A percentile compares a stretch with the other conserved stretches of the same genome.
Conservation (phyloP, 2,113 vertebrate species). For the Dipodomys merriami region DNA sequence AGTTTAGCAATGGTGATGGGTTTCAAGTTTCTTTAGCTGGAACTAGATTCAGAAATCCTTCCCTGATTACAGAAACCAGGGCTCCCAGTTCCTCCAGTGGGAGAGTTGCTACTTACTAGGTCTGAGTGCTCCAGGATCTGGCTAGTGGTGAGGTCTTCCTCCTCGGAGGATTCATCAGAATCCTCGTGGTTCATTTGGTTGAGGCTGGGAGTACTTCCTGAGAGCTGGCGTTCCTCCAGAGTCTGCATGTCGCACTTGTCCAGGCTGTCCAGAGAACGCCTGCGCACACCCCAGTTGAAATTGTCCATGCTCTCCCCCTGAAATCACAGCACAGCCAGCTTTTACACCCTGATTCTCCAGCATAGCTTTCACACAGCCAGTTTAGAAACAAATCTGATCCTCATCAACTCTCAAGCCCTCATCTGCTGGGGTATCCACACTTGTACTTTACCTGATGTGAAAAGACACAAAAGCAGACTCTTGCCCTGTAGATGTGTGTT, state of each 20-base stretch:
- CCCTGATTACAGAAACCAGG: constrained; percentile 12
- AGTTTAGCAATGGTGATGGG: neutral
- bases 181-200: constrained; percentile 91
- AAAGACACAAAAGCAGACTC: neutral
- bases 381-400: neutral
- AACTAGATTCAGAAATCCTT: neutral
- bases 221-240: constrained; percentile 93
- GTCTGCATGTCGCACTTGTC: constrained; percentile 93
- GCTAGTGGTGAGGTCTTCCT: constrained; percentile 93
- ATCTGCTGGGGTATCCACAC: neutral
- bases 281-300: constrained; percentile 98
- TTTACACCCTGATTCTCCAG: neutral
- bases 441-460: neutral
- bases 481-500: neutral
- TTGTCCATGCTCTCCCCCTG: constrained; percentile 98
- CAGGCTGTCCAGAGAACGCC: constrained; percentile 95
- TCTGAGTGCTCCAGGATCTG: constrained; percentile 93
- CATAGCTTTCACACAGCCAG: neutral
- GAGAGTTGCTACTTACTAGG: constrained; percentile 88
- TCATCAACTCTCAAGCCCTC: neutral
- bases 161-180: constrained; percentile 96
- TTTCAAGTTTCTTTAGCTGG: constrained; percentile 21
- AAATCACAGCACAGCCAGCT: constrained; percentile 76
- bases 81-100: neutral
- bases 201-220: constrained; percentile 92